Percentiles rank a stretch among this genome's conserved stretches.
Conservation (phyloP, 2,113 vertebrate species). For the Rhizomys pruinosus region DNA sequence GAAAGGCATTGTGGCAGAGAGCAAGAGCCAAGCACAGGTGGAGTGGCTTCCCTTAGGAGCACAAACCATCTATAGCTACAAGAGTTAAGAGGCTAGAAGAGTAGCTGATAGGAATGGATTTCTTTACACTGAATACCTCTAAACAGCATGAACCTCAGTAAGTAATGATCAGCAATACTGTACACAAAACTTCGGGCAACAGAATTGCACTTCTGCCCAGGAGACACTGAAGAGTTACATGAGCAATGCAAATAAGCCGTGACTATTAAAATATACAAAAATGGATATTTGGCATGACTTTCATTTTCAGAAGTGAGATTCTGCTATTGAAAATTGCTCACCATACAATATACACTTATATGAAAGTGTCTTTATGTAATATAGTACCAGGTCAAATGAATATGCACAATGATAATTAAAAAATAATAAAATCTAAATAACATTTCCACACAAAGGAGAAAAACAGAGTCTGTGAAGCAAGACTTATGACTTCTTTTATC, state of each 20-base stretch:
- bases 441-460: neutral
- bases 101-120: neutral
- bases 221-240: neutral
- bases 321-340: slow-evolving; percentile 11
- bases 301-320: slow-evolving; percentile 31
- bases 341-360: neutral
- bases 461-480: neutral
- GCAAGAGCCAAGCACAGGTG: neutral
- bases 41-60: neutral
- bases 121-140: neutral
- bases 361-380: neutral
- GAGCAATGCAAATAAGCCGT: slow-evolving; percentile 9
- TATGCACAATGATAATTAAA: neutral
- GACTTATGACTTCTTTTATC: neutral
- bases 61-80: neutral
- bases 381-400: neutral
- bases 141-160: neutral
- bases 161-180: neutral
- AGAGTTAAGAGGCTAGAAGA: neutral
- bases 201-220: neutral
- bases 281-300: slow-evolving; percentile 8
- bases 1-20: neutral
- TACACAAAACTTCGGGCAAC: neutral
- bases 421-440: neutral
- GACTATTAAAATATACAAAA: slow-evolving; percentile 28